Base-by-base conservation (phyloP, 2,797 vertebrate species). In the Chaenodraco wilsoni region DNA sequence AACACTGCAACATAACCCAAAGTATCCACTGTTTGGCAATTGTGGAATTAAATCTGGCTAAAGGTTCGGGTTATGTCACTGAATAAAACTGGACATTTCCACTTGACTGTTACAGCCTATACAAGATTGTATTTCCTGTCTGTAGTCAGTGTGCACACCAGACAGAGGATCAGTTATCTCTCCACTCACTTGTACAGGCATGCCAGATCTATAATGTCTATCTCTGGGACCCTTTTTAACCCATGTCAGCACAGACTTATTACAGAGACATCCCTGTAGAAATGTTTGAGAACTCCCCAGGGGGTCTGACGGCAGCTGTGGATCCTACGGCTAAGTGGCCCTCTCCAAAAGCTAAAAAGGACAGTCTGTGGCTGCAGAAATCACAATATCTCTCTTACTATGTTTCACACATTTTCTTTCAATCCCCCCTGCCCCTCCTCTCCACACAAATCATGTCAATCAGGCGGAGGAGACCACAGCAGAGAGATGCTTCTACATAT, bases 171-270 rank as follows among this genome's bases (percentile, higher is more conserved):
- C 69, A 69, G 49, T 64, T 62, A 57, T 50, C 55, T 56, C 62
- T 68, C 17, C 37, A 40, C 63, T 83, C 33, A 50, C 71, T 83
- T 79, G 76, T 75, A 72, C 27, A 72, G 76, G n/a, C 74, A 76
- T 67, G 85, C 69, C 70, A 68, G 69, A 84, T 88, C 70, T 83
- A 69, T 68, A 78, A 65, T 31, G 33, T 72, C 73, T 49, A 59
- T 76, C 69, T 84, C 60, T 58, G 64, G 83, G 67, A 74, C 78
- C 79, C 76, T 79, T 85, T 86, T 89, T 80, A 87, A 82, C 82
- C 77, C 55, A 59, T 81, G 78, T 84, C 78, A 87, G 82, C 58
- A 21, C 70, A 67, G 75, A 85, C 81, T 72, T 78, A 85, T 81
- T 83, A 75, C 66, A 83, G 61, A 82, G 46, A 83, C 73, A 83